Evolutionary conservation across 2,797 vertebrate species (phyloP).

Genomic region (Orientallactaga sibirica): DNA sequence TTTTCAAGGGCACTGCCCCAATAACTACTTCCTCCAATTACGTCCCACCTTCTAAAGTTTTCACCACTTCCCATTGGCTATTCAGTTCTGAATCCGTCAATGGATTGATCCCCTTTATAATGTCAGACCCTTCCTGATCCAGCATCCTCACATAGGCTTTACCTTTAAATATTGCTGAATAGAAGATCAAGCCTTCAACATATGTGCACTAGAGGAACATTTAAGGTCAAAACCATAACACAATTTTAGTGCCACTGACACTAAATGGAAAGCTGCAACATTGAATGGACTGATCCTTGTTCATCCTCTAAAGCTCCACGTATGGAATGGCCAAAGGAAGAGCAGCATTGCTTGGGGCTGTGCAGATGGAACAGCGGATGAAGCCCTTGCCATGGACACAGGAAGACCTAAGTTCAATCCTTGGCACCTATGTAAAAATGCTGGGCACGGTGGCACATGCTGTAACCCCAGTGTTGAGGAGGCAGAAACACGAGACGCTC

Average conservation of each 20-base stretch:
- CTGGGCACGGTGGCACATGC: too few relatives aligned
- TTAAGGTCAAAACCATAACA: neutral
- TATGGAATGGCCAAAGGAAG: too few relatives aligned
- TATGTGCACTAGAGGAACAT: neutral
- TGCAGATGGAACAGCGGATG: too few relatives aligned
- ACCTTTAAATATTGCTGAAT: neutral
- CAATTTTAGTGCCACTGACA: neutral
- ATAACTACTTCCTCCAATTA: neutral
- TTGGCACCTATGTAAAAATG: too few relatives aligned
- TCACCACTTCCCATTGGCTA: neutral
- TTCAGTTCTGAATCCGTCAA: neutral
- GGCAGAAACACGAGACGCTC: too few relatives aligned
- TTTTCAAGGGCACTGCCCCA: neutral
- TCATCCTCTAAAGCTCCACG: neutral
- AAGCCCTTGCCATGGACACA: too few relatives aligned
- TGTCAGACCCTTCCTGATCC: neutral
- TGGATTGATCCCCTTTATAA: neutral
- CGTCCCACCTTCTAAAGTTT: neutral
- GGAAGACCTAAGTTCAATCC: too few relatives aligned
- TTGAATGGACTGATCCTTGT: neutral
- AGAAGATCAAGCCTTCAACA: neutral
- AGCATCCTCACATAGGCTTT: neutral
- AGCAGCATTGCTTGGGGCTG: too few relatives aligned
- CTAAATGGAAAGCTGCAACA: neutral
- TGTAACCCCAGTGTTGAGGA: too few relatives aligned